Conservation (phyloP, 2,888 invertebrate genomes). For the Hetaerina titia region DNA sequence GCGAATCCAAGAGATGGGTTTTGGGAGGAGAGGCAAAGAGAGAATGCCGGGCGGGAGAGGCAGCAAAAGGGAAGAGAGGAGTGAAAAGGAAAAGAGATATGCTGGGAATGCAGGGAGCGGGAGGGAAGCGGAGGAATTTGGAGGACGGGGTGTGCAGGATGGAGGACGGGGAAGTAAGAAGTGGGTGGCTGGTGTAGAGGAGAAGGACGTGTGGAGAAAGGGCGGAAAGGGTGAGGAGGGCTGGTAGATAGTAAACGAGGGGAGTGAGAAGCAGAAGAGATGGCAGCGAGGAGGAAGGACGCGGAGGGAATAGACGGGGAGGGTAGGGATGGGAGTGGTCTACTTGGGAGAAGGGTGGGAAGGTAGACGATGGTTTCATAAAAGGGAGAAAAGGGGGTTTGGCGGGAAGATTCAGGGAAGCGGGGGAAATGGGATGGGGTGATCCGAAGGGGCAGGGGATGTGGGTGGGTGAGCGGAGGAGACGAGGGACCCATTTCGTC, state of each 20-base stretch:
- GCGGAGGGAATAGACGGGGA: neutral
- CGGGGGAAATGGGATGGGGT: neutral
- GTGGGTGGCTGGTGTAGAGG: neutral
- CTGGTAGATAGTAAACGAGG: neutral
- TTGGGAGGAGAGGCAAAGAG: neutral
- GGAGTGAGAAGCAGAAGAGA: neutral
- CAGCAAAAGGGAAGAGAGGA: neutral
- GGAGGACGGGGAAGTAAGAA: neutral
- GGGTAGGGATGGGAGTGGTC: neutral
- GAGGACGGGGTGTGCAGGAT: neutral
- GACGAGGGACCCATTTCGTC: slow-evolving; percentile 10
- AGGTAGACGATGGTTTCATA: neutral
- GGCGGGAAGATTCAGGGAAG: neutral
- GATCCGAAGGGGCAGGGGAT: neutral
- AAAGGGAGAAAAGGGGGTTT: neutral
- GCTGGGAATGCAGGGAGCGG: neutral
- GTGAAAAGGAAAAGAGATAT: neutral
- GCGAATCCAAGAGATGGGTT: slow-evolving; percentile 1
- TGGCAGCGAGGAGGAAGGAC: neutral
- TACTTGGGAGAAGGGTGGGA: neutral
- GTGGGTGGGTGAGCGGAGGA: neutral
- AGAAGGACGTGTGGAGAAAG: neutral
- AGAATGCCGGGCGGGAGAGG: neutral
- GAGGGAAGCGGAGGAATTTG: neutral
- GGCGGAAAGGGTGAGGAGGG: neutral